Conservation (phyloP, 2,113 vertebrate species). For the Centropus unirufus region DNA sequence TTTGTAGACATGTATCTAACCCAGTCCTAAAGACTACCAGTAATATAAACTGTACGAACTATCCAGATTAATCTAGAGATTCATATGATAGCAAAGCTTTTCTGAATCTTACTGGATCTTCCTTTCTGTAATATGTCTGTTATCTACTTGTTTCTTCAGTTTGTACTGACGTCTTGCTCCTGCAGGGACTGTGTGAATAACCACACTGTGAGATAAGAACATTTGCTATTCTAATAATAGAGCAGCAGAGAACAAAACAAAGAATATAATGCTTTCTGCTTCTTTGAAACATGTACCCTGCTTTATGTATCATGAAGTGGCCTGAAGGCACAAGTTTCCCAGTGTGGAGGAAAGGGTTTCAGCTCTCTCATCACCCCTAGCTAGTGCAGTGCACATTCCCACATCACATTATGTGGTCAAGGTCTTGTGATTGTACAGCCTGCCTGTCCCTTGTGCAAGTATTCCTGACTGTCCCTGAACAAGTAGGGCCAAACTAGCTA, state of each 20-base stretch:
- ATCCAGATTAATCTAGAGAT: not conserved
- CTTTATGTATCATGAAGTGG: not conserved
- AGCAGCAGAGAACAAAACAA: not conserved
- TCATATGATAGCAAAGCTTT: not conserved
- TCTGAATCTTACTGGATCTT: not conserved
- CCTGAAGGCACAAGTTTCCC: not conserved
- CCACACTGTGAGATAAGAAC: not conserved
- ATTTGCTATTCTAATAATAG: not conserved
- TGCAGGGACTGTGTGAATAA: not conserved
- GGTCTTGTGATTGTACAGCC: not conserved
- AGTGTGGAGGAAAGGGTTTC: not conserved
- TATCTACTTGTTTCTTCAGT: not conserved
- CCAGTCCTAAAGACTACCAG: not conserved
- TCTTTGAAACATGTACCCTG: not conserved
- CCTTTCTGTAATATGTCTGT: not conserved
- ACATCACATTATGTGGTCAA: not conserved
- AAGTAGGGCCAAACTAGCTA: not conserved
- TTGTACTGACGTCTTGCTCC: not conserved
- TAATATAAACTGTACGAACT: not conserved
- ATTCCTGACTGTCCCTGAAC: not conserved
- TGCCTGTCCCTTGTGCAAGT: not conserved
- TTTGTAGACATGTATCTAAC: not conserved
- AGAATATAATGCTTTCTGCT: not conserved
- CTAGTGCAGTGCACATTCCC: not conserved
- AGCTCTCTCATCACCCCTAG: not conserved